Conservation (phyloP, 2,797 vertebrate species). For the Tachyglossus aculeatus region DNA sequence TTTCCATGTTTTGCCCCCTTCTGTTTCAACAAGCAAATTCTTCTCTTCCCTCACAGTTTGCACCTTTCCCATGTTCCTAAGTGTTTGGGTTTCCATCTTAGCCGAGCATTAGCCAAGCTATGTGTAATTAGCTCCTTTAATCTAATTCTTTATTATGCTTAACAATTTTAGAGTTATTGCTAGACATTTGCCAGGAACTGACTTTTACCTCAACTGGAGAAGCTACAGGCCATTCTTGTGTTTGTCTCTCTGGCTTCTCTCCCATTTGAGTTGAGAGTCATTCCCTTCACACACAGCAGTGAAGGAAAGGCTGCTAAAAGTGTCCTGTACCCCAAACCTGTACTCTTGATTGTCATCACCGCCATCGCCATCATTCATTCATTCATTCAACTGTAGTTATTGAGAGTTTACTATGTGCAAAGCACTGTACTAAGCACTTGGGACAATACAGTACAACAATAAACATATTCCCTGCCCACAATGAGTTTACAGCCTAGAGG, state of each 20-base stretch:
- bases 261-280: too few species aligned
- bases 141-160: neutral
- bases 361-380: too few species aligned
- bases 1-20: neutral
- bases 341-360: too few species aligned
- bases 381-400: too few species aligned
- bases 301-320: neutral
- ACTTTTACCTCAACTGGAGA: neutral
- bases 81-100: neutral
- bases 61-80: neutral
- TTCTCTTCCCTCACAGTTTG: neutral
- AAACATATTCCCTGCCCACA: too few species aligned
- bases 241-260: neutral
- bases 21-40: neutral
- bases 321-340: neutral
- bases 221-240: neutral
- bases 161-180: constrained; percentile 8
- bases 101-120: neutral
- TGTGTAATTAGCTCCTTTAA: neutral
- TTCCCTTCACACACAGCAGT: too few species aligned
- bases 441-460: too few species aligned
- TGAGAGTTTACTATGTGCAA: too few species aligned
- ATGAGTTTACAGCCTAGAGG: too few species aligned
- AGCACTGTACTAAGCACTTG: too few species aligned
- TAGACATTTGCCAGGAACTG: constrained; percentile 5